Conservation (phyloP, 2,888 invertebrate genomes). For the Petrolisthes manimaculis region DNA sequence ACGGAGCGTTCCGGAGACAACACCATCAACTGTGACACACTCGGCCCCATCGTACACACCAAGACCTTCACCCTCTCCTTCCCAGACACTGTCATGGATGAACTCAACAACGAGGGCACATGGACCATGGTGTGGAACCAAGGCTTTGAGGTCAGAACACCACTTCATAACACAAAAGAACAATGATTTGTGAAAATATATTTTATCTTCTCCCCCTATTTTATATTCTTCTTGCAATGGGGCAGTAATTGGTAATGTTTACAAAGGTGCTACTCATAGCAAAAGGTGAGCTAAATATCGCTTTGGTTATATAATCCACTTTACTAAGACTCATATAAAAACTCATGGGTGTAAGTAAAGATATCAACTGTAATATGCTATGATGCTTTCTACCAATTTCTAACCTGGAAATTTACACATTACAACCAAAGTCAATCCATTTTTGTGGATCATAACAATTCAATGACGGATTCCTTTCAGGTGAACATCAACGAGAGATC, state of each 20-base stretch:
- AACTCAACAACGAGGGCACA: slow-evolving; percentile 71
- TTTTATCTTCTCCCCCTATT: not conserved
- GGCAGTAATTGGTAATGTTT: not conserved
- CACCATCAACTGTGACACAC: slow-evolving; percentile 57
- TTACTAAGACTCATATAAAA: no score
- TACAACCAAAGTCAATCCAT: no score
- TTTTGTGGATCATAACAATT: no score
- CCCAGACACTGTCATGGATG: slow-evolving; percentile 71
- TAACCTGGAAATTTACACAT: no score
- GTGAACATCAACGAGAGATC: slow-evolving; percentile 66
- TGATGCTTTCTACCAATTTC: no score
- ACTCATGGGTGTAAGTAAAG: no score
- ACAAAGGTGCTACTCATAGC: not conserved
- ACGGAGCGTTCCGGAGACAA: slow-evolving; percentile 66
- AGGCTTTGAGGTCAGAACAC: slow-evolving; percentile 66
- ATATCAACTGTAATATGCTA: no score
- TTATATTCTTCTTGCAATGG: not conserved
- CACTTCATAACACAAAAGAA: not conserved
- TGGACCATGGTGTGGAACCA: slow-evolving; percentile 74
- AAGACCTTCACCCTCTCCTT: slow-evolving; percentile 44
- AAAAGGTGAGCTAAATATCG: not conserved
- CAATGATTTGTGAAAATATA: not conserved
- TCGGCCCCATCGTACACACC: slow-evolving; percentile 41
- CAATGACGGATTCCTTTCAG: slow-evolving; percentile 49
- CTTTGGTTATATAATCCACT: no score